Percentiles rank a stretch among this genome's conserved stretches.
Conservation (phyloP, 2,797 vertebrate genomes). For the Champsocephalus esox region DNA sequence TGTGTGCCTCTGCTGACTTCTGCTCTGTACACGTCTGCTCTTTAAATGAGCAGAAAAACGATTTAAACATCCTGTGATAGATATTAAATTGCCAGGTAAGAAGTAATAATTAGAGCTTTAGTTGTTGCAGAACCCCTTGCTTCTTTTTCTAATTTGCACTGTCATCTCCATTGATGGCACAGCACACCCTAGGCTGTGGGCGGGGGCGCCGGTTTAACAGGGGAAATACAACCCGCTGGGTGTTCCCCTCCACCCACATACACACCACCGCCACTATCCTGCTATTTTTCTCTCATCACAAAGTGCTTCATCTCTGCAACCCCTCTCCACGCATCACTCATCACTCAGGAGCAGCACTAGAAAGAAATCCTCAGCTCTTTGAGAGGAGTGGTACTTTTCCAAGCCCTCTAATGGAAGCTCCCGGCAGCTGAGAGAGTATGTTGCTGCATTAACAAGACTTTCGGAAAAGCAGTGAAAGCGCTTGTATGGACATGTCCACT, state of each 20-base stretch:
- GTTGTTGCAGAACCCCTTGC: slow-evolving; percentile 19
- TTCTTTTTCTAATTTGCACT: slow-evolving; percentile 29
- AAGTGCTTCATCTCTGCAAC: slow-evolving; percentile 18
- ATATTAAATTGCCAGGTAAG: slow-evolving; percentile 29
- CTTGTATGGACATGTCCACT: not conserved
- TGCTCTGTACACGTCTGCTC: slow-evolving; percentile 2
- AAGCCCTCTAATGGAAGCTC: slow-evolving; percentile 29
- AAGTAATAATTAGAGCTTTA: slow-evolving; percentile 43
- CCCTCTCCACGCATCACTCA: slow-evolving; percentile 26
- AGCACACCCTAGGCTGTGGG: slow-evolving; percentile 10
- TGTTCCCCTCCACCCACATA: slow-evolving; percentile 2
- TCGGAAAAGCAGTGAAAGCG: not conserved
- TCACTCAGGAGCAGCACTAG: slow-evolving; percentile 25
- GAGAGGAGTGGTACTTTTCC: slow-evolving; percentile 10
- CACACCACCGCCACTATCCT: not conserved
- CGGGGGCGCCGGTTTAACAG: slow-evolving; percentile 26
- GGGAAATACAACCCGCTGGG: slow-evolving; percentile 25
- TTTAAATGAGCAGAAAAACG: slow-evolving; percentile 18
- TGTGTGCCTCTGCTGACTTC: slow-evolving; percentile 1
- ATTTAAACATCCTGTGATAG: slow-evolving; percentile 34
- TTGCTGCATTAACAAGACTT: not conserved
- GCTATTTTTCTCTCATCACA: slow-evolving; percentile 41
- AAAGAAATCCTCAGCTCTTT: slow-evolving; percentile 26
- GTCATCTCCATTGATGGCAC: slow-evolving; percentile 19
- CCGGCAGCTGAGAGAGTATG: not conserved